Percentiles rank a stretch among this genome's conserved stretches.
Evolutionary conservation across 2,797 vertebrate genomes (phyloP).

Genomic region (Paratrypauchen microcephalus): DNA sequence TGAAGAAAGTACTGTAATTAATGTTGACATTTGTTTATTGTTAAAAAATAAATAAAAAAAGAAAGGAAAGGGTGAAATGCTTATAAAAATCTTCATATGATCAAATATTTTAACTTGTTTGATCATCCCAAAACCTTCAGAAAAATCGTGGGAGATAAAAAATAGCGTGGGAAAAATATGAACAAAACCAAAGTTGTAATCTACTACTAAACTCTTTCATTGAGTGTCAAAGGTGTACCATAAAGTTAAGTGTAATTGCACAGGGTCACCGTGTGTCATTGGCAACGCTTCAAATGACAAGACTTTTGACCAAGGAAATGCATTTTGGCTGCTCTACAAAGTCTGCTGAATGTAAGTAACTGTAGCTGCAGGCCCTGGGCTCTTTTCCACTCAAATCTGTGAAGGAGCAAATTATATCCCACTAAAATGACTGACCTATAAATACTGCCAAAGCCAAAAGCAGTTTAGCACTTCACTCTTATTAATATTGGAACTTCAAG

Average conservation of each 20-base stretch:
- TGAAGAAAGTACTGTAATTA: no score
- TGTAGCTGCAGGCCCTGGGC: slow-evolving; percentile 25
- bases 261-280: slow-evolving; percentile 38
- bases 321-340: slow-evolving; percentile 31
- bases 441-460: slow-evolving; percentile 17
- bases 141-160: no score
- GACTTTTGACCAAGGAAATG: slow-evolving; percentile 16
- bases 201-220: background rate
- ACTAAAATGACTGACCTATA: slow-evolving; percentile 29
- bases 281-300: slow-evolving; percentile 38
- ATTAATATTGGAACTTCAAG: slow-evolving; percentile 1
- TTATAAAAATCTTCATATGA: no score
- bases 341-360: slow-evolving; percentile 34
- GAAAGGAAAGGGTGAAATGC: no score
- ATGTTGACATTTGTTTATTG: no score
- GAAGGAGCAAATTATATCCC: slow-evolving; percentile 20
- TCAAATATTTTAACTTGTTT: no score
- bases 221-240: background rate
- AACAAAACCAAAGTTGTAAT: background rate
- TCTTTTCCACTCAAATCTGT: slow-evolving; percentile 2
- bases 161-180: no score
- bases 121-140: no score
- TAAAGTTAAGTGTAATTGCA: slow-evolving; percentile 21
- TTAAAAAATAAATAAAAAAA: no score
- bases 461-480: slow-evolving; percentile 18